phyloP scores from a whole-genome alignment of 2,888 invertebrate genomes.

The Platycheirus rosarum region DNA sequence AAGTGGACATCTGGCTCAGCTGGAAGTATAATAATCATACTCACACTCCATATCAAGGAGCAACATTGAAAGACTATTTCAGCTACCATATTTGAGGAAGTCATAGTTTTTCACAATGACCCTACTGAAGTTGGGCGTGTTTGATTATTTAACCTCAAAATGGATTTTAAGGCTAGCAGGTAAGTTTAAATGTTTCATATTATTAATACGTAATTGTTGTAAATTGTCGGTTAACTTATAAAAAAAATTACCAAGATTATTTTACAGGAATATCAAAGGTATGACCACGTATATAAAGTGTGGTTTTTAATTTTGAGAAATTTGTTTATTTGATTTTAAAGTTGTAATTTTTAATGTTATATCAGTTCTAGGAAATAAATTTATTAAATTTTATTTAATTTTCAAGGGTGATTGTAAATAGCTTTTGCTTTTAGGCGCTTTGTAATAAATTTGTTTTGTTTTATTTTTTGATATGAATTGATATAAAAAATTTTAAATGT shows the following conservation, averaged over 20 bases:
- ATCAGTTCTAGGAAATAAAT: conserved; percentile 1
- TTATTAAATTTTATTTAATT: neutral
- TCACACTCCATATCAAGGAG: neutral
- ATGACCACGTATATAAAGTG: conserved; percentile 51
- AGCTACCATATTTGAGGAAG: conserved; percentile 5
- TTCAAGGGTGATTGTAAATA: conserved; percentile 3
- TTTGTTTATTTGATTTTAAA: conserved; percentile 33
- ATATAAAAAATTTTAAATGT: too few species aligned
- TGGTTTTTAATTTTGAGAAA: conserved; percentile 47
- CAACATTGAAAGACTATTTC: neutral
- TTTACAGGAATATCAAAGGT: conserved; percentile 64
- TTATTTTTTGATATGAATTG: too few species aligned
- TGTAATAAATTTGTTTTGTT: neutral
- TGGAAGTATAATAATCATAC: conserved; percentile 21
- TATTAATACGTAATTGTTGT: neutral
- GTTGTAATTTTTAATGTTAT: conserved; percentile 10
- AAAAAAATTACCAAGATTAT: conserved; percentile 38
- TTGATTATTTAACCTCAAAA: conserved; percentile 74
- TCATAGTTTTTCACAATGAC: conserved; percentile 57
- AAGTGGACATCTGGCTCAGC: conserved; percentile 40
- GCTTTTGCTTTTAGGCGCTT: conserved; percentile 17
- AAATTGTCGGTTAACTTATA: conserved; percentile 26
- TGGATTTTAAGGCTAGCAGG: conserved; percentile 80
- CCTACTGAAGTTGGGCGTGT: conserved; percentile 61
- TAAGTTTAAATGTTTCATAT: conserved; percentile 75